Base-by-base conservation (phyloP, 2,113 vertebrate species). In the Pomatorhinus ruficollis region DNA sequence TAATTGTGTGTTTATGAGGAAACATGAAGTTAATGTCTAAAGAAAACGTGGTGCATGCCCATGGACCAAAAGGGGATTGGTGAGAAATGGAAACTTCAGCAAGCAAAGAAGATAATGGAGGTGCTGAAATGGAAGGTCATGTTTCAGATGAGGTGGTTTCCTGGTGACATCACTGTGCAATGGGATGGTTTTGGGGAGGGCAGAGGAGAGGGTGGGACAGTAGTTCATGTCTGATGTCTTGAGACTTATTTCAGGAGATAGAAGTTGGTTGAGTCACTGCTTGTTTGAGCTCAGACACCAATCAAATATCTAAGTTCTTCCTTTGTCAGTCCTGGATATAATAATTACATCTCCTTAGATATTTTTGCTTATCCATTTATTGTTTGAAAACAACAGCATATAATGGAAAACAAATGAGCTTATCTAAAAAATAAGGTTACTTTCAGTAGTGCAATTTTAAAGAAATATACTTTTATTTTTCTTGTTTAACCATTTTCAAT, bases 1-100 rank as follows among this genome's bases (percentile, higher is more conserved):
- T 39, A 23, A 49, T 74, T 83, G 12, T 22, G 7, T 53, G 31
- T 37, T 66, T 76, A 68, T 37, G n/a, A 3, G 3, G 37, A 82
- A 86, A 81, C 6, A 14, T 50, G 21, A 49, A 10, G 17, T 60
- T 68, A 40, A 39, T 30, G 5, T 63, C 59, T 86, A 61, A 94
- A 82, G 84, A 89, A 95, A 96, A 78, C 6, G 39, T 16, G 66
- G 17, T 79, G 11, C 25, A 16, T 83, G 40, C 49, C 33, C 40
- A 16, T 10, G 42, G 42, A 57, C 52, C 35, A 40, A 30, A 57
- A 75, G 39, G 18, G 44, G 84, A 30, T 30, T 57, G 39, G n/a
- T 40, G 64, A 93, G 61, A 87, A 88, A 76, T 25, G 61, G 59
- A 56, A 78, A 77, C 53, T 82, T 86, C 12, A 6, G 15, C 17